A percentile compares a stretch with the other conserved stretches of the same genome.
These are phyloP conservation scores for Megaleporinus macrocephalus DNA, from an alignment of 2,113 vertebrate genomes.

Conservation along the genomic window DNA sequence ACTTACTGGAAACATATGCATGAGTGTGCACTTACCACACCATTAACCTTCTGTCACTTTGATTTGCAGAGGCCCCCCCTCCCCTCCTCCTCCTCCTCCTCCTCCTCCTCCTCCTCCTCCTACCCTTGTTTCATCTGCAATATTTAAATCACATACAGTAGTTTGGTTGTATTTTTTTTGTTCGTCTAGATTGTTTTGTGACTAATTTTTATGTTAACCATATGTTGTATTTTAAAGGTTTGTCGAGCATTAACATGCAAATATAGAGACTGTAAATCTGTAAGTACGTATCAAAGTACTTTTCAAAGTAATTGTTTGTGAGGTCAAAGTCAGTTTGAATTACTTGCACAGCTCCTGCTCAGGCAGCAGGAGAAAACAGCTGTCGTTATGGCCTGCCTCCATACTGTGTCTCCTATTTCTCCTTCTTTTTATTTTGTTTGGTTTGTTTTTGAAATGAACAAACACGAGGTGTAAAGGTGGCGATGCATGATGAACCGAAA, in stretches of 20 bases:
- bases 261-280: background rate
- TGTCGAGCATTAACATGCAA: background rate
- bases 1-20: background rate
- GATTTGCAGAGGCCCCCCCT: background rate
- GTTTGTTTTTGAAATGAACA: background rate
- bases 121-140: background rate
- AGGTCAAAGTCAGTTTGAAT: background rate
- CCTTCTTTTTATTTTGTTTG: background rate
- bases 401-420: background rate
- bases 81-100: too few species aligned
- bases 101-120: too few species aligned
- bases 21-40: constrained; percentile 1
- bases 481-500: constrained; percentile 15
- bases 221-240: background rate
- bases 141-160: background rate
- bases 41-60: constrained; percentile 20
- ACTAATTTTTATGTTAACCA: constrained; percentile 1
- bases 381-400: background rate
- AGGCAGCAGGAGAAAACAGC: constrained; percentile 6
- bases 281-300: constrained; percentile 11
- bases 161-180: constrained; percentile 13
- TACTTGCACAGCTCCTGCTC: constrained; percentile 1
- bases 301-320: background rate
- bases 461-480: background rate
- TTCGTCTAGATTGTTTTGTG: constrained; percentile 33